Evolutionary conservation across 2,797 vertebrate species (phyloP).

Genomic region (Hypotaenidia okinawae): DNA sequence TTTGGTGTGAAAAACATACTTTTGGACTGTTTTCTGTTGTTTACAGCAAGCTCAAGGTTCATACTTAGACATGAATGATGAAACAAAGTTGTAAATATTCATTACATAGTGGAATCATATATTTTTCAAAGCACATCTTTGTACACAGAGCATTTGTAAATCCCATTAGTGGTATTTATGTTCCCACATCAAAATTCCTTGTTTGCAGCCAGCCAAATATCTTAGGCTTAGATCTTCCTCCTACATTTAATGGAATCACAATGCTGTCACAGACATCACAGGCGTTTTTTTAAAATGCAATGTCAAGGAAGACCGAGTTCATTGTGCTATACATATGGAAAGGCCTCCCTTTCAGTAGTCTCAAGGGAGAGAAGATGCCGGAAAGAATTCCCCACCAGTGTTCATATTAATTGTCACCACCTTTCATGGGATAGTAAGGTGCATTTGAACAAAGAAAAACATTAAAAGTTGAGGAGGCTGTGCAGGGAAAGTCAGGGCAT

Average conservation of each 20-base stretch:
- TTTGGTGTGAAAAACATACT: neutral
- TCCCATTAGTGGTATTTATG: conserved; percentile 27
- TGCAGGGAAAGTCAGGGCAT: neutral
- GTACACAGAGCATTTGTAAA: conserved; percentile 14
- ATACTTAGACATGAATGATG: neutral
- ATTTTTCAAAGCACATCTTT: conserved; percentile 2
- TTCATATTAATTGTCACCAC: conserved; percentile 59
- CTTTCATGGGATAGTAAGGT: conserved; percentile 26
- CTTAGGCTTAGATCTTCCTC: conserved; percentile 66
- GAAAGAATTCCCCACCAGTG: conserved; percentile 34
- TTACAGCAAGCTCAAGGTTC: neutral
- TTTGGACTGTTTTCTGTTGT: neutral
- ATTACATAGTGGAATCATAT: neutral
- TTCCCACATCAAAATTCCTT: conserved; percentile 68
- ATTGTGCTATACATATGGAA: conserved; percentile 71
- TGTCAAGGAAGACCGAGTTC: conserved; percentile 66
- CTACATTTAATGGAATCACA: conserved; percentile 56
- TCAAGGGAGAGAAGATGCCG: conserved; percentile 54
- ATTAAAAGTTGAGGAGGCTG: conserved; percentile 6
- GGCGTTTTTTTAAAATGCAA: conserved; percentile 69
- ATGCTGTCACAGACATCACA: conserved; percentile 65
- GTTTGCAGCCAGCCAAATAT: conserved; percentile 68
- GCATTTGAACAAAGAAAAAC: conserved; percentile 7
- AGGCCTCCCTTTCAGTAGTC: conserved; percentile 56
- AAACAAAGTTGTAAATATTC: conserved; percentile 39